Base-by-base conservation (phyloP, 2,888 invertebrate species). In the Acronicta leporina region DNA sequence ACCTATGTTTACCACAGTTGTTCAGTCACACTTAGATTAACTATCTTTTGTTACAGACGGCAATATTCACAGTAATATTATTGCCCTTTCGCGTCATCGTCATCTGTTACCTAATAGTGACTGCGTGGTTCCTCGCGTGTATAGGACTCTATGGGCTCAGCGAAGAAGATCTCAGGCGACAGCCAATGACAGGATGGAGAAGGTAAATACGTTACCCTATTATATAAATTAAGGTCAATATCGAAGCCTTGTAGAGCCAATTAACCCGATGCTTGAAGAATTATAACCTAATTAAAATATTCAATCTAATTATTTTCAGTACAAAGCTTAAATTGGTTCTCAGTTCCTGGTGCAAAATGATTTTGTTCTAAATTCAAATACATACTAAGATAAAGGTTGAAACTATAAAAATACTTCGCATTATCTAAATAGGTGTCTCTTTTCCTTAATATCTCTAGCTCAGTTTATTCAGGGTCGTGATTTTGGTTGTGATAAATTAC, bases 121-220 rank as follows among this genome's bases (percentile, higher is more conserved):
- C 97, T 15, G 98, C 98, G 0, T 98, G 98, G 98, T 91, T 97
- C 67, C 95, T 98, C 50, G 98, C 98, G 35, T 96, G 96, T 79
- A 94, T 98, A 61, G 98, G 98, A 38, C 95, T 98, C 13, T 96
- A 96, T 82, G 98, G 98, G 7, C 89, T 98, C 40, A 96, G 96
- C 15, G 96, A 97, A 84, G 97, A 98, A 53, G 98, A 98, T 75
- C 92, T 98, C 14, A 95, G 96, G 74, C 92, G 95, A 69, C 95
- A 96, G 82, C 99, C 99, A 4, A 95, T 99, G 81, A 95, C 96
- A 11, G 98, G 98, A 80, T 99, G 99, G 99, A 96, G 99, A 92
- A 97, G 97, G 98, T 98, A 95, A 46, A 49, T n/a, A n/a, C 0
- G 10, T 45, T 54, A 38, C 0, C 41, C 0, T 5, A 10, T n/a